Evolutionary conservation across 1,140 invertebrate species (phyloP).

Genomic region (Drosophila jambulina): DNA sequence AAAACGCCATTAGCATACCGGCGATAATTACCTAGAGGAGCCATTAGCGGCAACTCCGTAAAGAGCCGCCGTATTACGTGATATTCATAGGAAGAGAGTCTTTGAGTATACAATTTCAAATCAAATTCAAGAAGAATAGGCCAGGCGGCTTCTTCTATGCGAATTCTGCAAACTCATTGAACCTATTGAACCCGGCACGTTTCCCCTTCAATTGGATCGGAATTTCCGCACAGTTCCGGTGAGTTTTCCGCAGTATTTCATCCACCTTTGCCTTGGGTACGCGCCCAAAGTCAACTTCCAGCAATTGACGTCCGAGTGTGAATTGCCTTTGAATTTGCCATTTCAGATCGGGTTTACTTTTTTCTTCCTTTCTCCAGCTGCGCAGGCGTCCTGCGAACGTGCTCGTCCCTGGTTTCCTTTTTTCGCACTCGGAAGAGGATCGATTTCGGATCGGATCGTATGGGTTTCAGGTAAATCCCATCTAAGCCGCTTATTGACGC

Average conservation of each 20-base stretch:
- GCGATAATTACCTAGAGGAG: constrained; percentile 67
- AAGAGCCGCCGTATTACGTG: constrained; percentile 79
- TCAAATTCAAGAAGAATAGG: constrained; percentile 38
- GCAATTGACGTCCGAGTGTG: constrained; percentile 77
- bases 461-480: constrained; percentile 69
- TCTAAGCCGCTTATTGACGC: constrained; percentile 72
- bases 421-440: neutral
- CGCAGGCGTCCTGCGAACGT: constrained; percentile 70
- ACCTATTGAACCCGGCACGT: constrained; percentile 54
- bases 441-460: constrained; percentile 14
- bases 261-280: constrained; percentile 50
- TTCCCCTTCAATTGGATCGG: constrained; percentile 36
- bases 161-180: constrained; percentile 62
- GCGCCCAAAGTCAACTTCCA: constrained; percentile 75
- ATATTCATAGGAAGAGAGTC: constrained; percentile 39
- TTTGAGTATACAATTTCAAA: constrained; percentile 31
- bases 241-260: constrained; percentile 27
- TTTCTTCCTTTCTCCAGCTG: constrained; percentile 57
- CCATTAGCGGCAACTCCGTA: constrained; percentile 71
- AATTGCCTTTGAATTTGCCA: constrained; percentile 77
- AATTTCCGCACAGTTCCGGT: constrained; percentile 76
- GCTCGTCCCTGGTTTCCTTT: constrained; percentile 38
- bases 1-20: constrained; percentile 80
- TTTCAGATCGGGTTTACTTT: constrained; percentile 31
- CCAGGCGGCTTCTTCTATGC: neutral